These are phyloP conservation scores for Myotis daubentonii DNA, from an alignment of 2,797 vertebrate genomes.

Conservation along the genomic window DNA sequence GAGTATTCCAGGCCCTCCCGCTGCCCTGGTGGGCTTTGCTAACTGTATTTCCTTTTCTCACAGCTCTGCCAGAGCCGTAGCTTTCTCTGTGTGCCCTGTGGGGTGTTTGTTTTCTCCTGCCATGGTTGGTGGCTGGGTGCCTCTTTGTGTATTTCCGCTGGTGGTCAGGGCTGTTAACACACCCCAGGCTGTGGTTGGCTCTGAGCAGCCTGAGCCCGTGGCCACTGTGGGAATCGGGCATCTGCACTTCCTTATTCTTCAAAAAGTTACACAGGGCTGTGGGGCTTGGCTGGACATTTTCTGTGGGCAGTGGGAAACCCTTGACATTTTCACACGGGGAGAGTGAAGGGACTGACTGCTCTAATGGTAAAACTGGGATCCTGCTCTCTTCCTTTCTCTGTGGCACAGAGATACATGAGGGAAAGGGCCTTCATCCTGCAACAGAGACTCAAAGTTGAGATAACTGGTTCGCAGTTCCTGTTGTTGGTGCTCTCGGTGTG, in stretches of 20 bases:
- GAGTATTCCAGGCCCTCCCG: neutral
- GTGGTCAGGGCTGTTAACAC: conserved; percentile 39
- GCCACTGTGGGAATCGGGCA: neutral
- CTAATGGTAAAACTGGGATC: neutral
- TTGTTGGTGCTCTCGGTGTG: neutral
- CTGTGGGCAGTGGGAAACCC: neutral
- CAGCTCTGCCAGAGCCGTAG: neutral
- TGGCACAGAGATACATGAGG: neutral
- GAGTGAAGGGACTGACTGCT: neutral
- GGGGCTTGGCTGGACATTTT: conserved; percentile 12
- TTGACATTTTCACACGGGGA: neutral
- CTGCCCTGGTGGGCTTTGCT: neutral
- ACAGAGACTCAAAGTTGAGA: neutral
- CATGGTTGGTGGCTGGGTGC: neutral
- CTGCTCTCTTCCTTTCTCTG: neutral
- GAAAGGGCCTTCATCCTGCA: neutral
- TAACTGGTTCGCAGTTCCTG: neutral
- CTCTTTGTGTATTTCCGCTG: conserved; percentile 29
- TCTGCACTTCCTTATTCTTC: conserved; percentile 40
- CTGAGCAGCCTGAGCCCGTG: neutral
- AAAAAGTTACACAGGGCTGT: neutral
- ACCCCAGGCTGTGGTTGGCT: neutral
- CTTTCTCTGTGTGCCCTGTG: neutral
- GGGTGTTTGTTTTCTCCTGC: neutral
- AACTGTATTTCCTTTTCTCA: neutral